Evolutionary conservation across 2,113 vertebrate species (phyloP).

Genomic region (Petrocephalus zakoni): DNA sequence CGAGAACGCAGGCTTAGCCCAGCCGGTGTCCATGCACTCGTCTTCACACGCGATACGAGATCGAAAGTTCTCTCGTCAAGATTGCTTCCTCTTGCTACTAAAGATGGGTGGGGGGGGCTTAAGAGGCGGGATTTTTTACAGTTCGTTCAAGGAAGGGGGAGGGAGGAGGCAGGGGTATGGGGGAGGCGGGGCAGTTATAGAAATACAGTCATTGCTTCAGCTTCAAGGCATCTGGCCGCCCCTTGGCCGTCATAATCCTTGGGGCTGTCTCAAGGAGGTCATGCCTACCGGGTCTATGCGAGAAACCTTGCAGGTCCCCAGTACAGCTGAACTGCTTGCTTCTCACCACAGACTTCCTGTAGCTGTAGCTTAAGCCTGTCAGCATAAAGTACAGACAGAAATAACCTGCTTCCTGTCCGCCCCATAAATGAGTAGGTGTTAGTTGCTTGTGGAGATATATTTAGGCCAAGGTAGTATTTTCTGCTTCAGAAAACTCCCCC

Average conservation of each 20-base stretch:
- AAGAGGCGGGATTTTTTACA: neutral
- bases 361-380: neutral
- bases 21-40: neutral
- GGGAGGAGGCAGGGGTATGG: neutral
- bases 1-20: neutral
- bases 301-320: conserved; percentile 36
- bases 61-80: neutral
- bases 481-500: neutral
- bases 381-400: conserved; percentile 15
- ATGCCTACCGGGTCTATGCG: conserved; percentile 37
- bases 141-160: neutral
- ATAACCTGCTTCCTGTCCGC: conserved; percentile 46
- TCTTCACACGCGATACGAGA: neutral
- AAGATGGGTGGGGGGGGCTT: neutral
- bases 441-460: conserved; percentile 38
- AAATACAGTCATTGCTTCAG: neutral
- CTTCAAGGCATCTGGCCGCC: neutral
- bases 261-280: conserved; percentile 21
- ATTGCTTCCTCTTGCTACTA: conserved; percentile 22
- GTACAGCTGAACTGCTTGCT: conserved; percentile 21
- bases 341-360: conserved; percentile 51
- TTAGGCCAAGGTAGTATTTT: conserved; percentile 35
- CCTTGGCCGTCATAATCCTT: neutral
- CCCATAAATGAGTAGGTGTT: conserved; percentile 49
- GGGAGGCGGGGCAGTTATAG: neutral